Percentiles rank a stretch among this genome's conserved stretches.
These are phyloP conservation scores for Bos taurus DNA, from an alignment of 2,113 vertebrate species.

Conservation along the genomic window ARS-UCD2.0 NC_037347.1:70773501-70774000, in stretches of 20 bases:
- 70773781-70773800: slow-evolving; percentile 51
- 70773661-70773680: slow-evolving; percentile 78
- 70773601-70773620: slow-evolving; percentile 87
- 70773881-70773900: neutral
- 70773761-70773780: slow-evolving; percentile 68
- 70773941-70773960: neutral
- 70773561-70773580: slow-evolving; percentile 84
- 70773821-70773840: slow-evolving; percentile 55
- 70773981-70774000: neutral
- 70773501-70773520: slow-evolving; percentile 78
- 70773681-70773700: slow-evolving; percentile 78
- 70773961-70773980: neutral
- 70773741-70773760: slow-evolving; percentile 65
- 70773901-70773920: neutral
- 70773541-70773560: slow-evolving; percentile 76
- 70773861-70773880: neutral
- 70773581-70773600: slow-evolving; percentile 87
- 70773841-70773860: slow-evolving; percentile 58
- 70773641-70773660: slow-evolving; percentile 62
- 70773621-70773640: slow-evolving; percentile 83
- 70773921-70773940: fast-evolving
- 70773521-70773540: slow-evolving; percentile 83
- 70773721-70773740: slow-evolving; percentile 75
- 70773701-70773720: slow-evolving; percentile 80
- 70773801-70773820: slow-evolving; percentile 48